A percentile compares a stretch with the other conserved stretches of the same genome.
Evolutionary conservation across 2,888 invertebrate genomes (phyloP).

Genomic region (Altica lythri): DNA sequence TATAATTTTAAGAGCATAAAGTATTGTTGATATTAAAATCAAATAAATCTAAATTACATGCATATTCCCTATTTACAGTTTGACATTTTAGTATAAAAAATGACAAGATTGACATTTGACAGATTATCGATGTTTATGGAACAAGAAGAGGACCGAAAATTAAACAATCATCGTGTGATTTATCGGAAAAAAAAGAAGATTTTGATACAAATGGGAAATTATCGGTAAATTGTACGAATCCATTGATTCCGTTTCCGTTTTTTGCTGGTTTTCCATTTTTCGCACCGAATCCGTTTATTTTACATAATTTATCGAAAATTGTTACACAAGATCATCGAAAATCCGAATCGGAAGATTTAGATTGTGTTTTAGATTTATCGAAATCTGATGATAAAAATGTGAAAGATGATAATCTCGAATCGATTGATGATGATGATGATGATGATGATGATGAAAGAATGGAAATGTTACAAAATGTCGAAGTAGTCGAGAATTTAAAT

Average conservation of each 20-base stretch:
- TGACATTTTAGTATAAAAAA: too few relatives aligned
- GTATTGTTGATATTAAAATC: too few relatives aligned
- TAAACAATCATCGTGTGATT: slow-evolving; percentile 37
- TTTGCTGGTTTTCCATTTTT: slow-evolving; percentile 42
- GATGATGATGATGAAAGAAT: slow-evolving; percentile 54
- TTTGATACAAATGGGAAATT: too few relatives aligned
- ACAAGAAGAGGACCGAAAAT: slow-evolving; percentile 85
- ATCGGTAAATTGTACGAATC: too few relatives aligned
- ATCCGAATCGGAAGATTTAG: too few relatives aligned
- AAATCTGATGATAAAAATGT: slow-evolving; percentile 54
- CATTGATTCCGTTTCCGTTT: slow-evolving; percentile 40
- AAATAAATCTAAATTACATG: too few relatives aligned
- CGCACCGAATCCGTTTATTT: slow-evolving; percentile 44
- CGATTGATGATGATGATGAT: slow-evolving; percentile 59
- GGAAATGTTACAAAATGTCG: slow-evolving; percentile 45
- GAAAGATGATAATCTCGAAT: slow-evolving; percentile 51
- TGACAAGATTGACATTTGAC: too few relatives aligned
- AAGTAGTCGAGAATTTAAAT: slow-evolving; percentile 45
- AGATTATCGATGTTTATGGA: slow-evolving; percentile 90
- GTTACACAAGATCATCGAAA: too few relatives aligned
- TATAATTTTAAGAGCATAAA: too few relatives aligned
- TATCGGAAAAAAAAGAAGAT: too few relatives aligned
- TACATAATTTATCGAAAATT: slow-evolving; percentile 42
- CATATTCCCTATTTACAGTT: too few relatives aligned
- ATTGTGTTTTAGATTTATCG: slow-evolving; percentile 64